Evolutionary conservation across 1,140 invertebrate species (phyloP).

Genomic region (Lasaia peninsularis): DNA sequence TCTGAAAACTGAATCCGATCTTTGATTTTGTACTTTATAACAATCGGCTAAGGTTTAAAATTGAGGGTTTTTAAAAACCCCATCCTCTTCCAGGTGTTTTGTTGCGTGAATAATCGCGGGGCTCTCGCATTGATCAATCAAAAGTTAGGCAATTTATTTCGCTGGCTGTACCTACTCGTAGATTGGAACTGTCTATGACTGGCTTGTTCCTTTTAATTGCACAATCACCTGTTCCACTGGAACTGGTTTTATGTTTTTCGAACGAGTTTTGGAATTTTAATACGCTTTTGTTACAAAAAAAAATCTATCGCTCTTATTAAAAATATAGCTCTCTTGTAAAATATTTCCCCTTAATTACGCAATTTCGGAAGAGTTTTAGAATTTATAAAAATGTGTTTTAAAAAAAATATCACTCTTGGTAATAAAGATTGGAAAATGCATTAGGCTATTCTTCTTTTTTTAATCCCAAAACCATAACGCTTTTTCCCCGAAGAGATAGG

Average conservation of each 20-base stretch:
- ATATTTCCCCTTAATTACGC: too few relatives aligned
- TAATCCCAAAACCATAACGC: too few relatives aligned
- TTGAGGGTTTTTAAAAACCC: background rate
- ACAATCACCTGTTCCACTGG: conserved; percentile 3
- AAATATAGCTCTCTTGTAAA: too few relatives aligned
- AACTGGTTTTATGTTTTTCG: background rate
- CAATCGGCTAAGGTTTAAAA: background rate
- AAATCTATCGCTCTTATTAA: too few relatives aligned
- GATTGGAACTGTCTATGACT: conserved; percentile 13
- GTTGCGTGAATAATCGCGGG: conserved; percentile 14
- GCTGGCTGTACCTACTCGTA: conserved; percentile 11
- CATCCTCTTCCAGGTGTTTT: conserved; percentile 12
- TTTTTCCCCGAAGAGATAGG: too few relatives aligned
- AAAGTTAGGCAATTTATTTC: conserved; percentile 17
- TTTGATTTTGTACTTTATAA: background rate
- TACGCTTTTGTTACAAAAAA: too few relatives aligned
- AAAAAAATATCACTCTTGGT: too few relatives aligned
- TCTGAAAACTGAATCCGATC: background rate
- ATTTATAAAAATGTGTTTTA: too few relatives aligned
- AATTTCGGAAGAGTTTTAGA: too few relatives aligned
- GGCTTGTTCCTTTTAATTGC: conserved; percentile 2
- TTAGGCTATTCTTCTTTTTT: too few relatives aligned
- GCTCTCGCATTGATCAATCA: conserved; percentile 18
- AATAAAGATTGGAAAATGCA: too few relatives aligned
- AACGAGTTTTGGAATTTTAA: background rate